These are phyloP conservation scores for Polydesmus complanatus DNA, from an alignment of 2,888 invertebrate species.

Conservation along the genomic window DNA sequence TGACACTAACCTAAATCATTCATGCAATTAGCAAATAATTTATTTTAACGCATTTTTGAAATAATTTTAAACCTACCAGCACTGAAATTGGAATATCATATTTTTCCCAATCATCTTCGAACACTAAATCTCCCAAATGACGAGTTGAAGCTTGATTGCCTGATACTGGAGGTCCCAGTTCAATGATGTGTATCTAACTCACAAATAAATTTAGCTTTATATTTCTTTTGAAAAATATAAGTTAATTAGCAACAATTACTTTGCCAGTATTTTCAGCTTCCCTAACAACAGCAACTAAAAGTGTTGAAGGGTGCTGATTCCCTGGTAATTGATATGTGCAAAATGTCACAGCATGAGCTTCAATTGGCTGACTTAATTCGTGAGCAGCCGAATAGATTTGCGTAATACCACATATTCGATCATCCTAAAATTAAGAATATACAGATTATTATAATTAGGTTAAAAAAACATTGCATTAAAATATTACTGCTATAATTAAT, in stretches of 20 bases:
- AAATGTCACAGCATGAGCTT: conserved; percentile 31
- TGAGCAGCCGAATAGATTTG: conserved; percentile 32
- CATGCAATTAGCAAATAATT: neutral
- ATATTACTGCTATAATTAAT: conserved; percentile 29
- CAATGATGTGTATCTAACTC: conserved; percentile 31
- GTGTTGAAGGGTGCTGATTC: conserved; percentile 29
- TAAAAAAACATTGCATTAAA: neutral
- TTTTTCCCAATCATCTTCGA: conserved; percentile 27
- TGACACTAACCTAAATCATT: conserved; percentile 28
- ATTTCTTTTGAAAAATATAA: neutral
- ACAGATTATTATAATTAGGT: neutral
- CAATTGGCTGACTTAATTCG: conserved; percentile 32
- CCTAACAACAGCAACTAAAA: conserved; percentile 30
- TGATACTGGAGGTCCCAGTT: conserved; percentile 31
- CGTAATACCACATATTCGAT: conserved; percentile 30
- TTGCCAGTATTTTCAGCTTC: conserved; percentile 29
- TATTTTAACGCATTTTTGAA: neutral
- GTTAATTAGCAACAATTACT: conserved; percentile 21
- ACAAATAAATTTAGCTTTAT: conserved; percentile 1
- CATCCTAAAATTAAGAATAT: conserved; percentile 25
- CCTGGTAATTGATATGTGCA: conserved; percentile 30
- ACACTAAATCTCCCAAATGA: conserved; percentile 30
- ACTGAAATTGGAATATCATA: conserved; percentile 34
- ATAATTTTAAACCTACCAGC: conserved; percentile 25
- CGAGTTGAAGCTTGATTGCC: conserved; percentile 32